Conservation (phyloP, 2,113 vertebrate genomes). For the Microcebus ravelobensis region DNA sequence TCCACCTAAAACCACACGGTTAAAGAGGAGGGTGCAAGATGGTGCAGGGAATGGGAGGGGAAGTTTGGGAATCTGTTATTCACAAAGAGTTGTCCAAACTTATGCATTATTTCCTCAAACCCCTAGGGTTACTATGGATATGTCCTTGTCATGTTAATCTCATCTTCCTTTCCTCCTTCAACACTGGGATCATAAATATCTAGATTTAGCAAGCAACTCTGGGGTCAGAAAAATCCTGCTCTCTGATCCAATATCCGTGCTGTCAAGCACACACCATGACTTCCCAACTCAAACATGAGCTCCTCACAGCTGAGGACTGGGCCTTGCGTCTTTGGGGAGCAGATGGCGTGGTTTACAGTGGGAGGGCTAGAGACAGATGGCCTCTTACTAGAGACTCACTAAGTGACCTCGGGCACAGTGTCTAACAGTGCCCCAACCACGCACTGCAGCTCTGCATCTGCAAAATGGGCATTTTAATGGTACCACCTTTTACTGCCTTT, state of each 20-base stretch:
- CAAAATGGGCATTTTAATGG: no score
- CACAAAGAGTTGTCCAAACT: neutral
- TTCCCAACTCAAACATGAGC: neutral
- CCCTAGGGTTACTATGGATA: no score
- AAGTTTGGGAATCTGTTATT: neutral
- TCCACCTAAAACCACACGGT: neutral
- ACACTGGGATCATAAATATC: neutral
- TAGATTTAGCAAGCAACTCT: neutral
- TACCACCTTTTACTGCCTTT: neutral
- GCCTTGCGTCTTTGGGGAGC: neutral
- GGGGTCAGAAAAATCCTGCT: neutral
- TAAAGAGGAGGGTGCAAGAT: neutral
- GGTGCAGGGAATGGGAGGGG: neutral
- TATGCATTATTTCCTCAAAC: neutral
- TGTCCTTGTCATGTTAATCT: neutral
- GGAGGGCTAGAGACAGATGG: neutral
- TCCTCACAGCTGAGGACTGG: neutral
- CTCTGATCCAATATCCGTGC: neutral
- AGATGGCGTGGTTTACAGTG: neutral
- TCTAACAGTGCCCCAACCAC: accelerated
- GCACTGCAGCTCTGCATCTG: neutral
- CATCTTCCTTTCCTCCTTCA: neutral
- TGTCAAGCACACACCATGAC: neutral
- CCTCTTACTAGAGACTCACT: neutral
- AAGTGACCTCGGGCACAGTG: neutral